A percentile compares a stretch with the other conserved stretches of the same genome.
Evolutionary conservation across 2,113 vertebrate genomes (phyloP).

Genomic region (Anhinga rufa): DNA sequence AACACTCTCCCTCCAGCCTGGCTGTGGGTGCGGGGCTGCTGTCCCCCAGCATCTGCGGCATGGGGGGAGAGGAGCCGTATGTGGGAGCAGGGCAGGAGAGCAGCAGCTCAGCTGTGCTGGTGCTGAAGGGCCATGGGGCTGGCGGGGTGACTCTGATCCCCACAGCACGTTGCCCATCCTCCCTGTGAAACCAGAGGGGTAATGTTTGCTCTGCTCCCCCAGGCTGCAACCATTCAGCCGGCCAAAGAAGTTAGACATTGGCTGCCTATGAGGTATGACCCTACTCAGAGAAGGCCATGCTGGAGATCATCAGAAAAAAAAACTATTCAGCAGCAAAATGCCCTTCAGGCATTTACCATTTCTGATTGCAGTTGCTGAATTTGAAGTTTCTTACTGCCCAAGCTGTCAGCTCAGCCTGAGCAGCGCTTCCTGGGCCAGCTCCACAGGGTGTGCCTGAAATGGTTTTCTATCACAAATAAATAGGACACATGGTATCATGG

Average conservation of each 20-base stretch:
- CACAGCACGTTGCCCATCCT: neutral
- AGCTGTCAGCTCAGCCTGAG: neutral
- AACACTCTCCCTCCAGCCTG: neutral
- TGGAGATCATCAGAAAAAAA: neutral
- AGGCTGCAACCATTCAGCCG: accelerated
- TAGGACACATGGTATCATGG: neutral
- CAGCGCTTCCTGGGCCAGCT: neutral
- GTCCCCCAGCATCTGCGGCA: accelerated
- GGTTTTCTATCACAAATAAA: neutral
- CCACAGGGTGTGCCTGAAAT: neutral
- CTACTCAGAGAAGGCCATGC: neutral
- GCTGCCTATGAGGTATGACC: neutral
- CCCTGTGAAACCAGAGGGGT: neutral
- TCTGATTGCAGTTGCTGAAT: neutral
- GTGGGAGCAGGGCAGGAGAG: neutral
- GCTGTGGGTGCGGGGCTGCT: accelerated
- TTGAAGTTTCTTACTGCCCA: neutral
- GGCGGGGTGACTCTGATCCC: neutral
- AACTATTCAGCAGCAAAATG: neutral
- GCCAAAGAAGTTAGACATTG: neutral
- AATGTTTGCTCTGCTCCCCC: neutral
- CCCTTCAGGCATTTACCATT: neutral
- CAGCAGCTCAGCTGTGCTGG: neutral
- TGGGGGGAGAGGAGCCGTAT: accelerated
- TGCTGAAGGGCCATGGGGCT: neutral